Evolutionary conservation across 1,140 invertebrate genomes (phyloP), one percentile per base, ranked within the genome.

Genomic region (Vollenhovia emeryi): DNA sequence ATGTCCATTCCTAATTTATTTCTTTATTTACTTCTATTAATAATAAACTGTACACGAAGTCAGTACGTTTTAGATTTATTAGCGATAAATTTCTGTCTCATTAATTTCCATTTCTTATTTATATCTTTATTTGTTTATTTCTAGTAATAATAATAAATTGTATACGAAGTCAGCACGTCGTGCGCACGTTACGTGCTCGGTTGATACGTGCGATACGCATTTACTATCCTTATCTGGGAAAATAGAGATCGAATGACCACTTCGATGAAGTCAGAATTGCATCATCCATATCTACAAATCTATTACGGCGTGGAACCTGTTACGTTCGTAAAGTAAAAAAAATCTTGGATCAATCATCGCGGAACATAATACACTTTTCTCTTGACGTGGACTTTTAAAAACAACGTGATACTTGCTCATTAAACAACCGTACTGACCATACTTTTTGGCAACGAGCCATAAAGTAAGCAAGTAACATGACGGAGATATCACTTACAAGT

Each of bases 171-270:
- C 24, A 48, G 43, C 36, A 4, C 15, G 2, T 69, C 36, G 11
- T 24, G 8, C 24, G 1, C n/a, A 2, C n/a, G n/a, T n/a, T 73
- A 59, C 7, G 2, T 5, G 24, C n/a, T 43, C 15, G 43, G 27
- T 36, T 21, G 15, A 74, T 40, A 59, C 21, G 40, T 33, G n/a
- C 27, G 33, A 40, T 68, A 13, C 18, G 40, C 24, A 27, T 60
- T 55, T n/a, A 45, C 7, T 33, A 30, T 27, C 11, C 11, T 59
- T 71, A 33, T 27, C 1, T 57, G 24, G 43, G 5, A 50, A 82
- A 66, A 84, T 48, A 68, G 40, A 84, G 48, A 75, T 87, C 60
- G n/a, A 62, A n/a, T n/a, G n/a, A 52, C 6, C 21, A 57, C 9
- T 50, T 60, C 30, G 45, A 33, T 45, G 18, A 64, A 59, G 11